phyloP scores from a whole-genome alignment of 2,113 vertebrate species.

The Rhegmatorhina hoffmannsi region DNA sequence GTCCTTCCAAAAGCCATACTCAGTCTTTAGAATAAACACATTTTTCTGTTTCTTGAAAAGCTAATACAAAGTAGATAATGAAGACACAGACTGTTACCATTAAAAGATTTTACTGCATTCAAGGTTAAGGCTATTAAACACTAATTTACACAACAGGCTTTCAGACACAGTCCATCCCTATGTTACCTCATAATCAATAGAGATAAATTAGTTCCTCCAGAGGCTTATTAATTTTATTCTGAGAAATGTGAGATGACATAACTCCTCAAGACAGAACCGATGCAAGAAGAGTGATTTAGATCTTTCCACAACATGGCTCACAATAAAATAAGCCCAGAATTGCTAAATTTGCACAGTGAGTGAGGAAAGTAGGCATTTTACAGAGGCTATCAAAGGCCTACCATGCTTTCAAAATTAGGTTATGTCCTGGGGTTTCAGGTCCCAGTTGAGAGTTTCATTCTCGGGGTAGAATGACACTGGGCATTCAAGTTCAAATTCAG shows the following conservation, averaged over 20 bases:
- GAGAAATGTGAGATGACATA: background rate
- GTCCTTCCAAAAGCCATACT: background rate
- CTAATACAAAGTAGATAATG: background rate
- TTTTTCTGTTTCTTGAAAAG: background rate
- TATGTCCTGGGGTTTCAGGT: background rate
- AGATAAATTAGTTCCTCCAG: background rate
- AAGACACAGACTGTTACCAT: background rate
- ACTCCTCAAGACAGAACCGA: background rate
- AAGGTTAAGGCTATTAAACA: background rate
- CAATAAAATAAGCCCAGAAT: background rate
- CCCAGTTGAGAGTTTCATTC: background rate
- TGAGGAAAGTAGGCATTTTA: background rate
- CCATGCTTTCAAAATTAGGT: background rate
- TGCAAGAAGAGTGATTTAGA: background rate
- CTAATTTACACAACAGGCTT: background rate
- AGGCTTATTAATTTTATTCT: background rate
- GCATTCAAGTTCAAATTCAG: background rate
- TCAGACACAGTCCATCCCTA: background rate
- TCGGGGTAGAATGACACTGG: background rate
- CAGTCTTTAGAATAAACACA: background rate
- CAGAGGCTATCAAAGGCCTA: background rate
- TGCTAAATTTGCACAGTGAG: background rate
- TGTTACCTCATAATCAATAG: background rate
- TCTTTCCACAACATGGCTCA: background rate
- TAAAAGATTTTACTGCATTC: background rate